These are phyloP conservation scores for Synergus japonicus DNA, from an alignment of 2,888 invertebrate genomes.

Conservation along the genomic window DNA sequence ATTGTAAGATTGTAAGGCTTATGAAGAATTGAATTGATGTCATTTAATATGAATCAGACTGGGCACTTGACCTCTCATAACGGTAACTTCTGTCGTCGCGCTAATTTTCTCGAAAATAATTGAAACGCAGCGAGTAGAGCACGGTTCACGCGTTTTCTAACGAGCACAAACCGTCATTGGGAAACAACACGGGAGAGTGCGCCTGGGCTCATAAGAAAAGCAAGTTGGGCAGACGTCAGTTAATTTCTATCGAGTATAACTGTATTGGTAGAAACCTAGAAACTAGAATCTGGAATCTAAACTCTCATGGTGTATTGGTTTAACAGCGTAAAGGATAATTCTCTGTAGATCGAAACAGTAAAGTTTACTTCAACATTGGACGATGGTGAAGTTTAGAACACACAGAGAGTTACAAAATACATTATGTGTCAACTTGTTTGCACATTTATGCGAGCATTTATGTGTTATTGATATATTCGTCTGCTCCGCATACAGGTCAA, in stretches of 20 bases:
- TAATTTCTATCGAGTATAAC: background rate
- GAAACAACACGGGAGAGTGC: slow-evolving; percentile 58
- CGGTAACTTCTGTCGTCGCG: slow-evolving; percentile 25
- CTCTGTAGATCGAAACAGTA: slow-evolving; percentile 8
- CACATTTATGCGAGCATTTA: background rate
- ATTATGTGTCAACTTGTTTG: slow-evolving; percentile 32
- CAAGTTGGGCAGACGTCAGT: slow-evolving; percentile 44
- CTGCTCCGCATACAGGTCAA: slow-evolving; percentile 32
- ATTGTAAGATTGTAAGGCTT: background rate
- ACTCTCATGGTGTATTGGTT: background rate
- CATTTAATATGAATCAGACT: background rate
- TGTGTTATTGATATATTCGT: slow-evolving; percentile 40
- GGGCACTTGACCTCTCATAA: background rate
- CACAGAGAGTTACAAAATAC: slow-evolving; percentile 14
- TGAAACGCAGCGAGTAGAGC: slow-evolving; percentile 60
- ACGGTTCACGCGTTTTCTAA: slow-evolving; percentile 61
- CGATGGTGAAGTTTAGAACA: slow-evolving; percentile 29
- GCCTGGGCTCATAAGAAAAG: slow-evolving; percentile 48
- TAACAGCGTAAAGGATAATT: background rate
- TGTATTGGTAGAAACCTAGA: background rate
- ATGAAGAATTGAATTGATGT: background rate
- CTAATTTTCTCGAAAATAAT: slow-evolving; percentile 63
- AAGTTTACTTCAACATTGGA: slow-evolving; percentile 17
- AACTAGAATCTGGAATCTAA: background rate
- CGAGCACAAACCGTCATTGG: slow-evolving; percentile 56